A percentile compares a stretch with the other conserved stretches of the same genome.
phyloP scores from a whole-genome alignment of 2,888 invertebrate genomes.

The Aradus depressus region DNA sequence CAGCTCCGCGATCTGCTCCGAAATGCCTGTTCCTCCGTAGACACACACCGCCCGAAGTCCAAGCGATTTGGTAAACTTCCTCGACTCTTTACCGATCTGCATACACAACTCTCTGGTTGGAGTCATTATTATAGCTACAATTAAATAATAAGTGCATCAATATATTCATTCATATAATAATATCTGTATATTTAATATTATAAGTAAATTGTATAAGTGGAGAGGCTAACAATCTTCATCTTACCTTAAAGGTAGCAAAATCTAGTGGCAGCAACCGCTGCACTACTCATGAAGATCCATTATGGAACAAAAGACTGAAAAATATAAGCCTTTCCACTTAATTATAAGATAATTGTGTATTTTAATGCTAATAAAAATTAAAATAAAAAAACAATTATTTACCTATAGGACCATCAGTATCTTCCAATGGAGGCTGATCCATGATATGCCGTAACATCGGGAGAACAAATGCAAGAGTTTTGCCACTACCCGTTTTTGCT shows the following conservation, averaged over 20 bases:
- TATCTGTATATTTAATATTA: too few relatives aligned
- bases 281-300: too few relatives aligned
- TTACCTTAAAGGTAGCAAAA: background rate
- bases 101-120: conserved; percentile 96
- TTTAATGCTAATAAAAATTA: background rate
- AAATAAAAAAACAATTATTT: conserved; percentile 26
- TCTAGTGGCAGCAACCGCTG: background rate
- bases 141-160: background rate
- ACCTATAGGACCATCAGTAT: conserved; percentile 90
- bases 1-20: conserved; percentile 78
- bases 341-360: background rate
- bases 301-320: too few relatives aligned
- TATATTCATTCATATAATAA: too few relatives aligned
- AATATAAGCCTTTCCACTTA: too few relatives aligned
- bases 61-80: conserved; percentile 82
- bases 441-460: conserved; percentile 96
- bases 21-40: conserved; percentile 96
- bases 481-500: conserved; percentile 98
- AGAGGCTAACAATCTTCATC: too few relatives aligned
- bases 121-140: conserved; percentile 81
- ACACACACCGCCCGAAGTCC: conserved; percentile 86
- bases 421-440: conserved; percentile 87
- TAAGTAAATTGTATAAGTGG: too few relatives aligned
- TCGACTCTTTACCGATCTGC: conserved; percentile 95
- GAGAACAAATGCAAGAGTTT: conserved; percentile 92